Evolutionary conservation across 2,113 vertebrate species (phyloP), one percentile per base, ranked within the genome.

Genomic region (Anhinga rufa): DNA sequence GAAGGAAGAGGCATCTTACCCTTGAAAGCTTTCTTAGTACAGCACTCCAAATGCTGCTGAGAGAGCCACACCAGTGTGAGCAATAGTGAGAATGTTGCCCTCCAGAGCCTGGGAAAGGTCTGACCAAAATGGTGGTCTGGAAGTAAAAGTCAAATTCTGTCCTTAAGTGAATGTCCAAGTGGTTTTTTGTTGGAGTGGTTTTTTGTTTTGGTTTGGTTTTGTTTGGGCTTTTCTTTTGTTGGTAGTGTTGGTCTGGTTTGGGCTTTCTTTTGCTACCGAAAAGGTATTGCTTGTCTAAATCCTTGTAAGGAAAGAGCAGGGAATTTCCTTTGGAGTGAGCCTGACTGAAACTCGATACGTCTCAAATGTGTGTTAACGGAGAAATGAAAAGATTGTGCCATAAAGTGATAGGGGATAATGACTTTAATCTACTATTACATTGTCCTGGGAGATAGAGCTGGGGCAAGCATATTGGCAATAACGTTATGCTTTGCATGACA

Each of bases 341-440:
- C 36, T 70, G 70, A n/a, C 80, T 89, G 94, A 78, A 96, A 97
- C 49, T 79, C 0, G 2, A 89, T 97, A 89, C 0, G 5, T 87
- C 92, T 95, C 88, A 65, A 61, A 91, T 89, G 86, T 84, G 54
- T 79, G 62, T 92, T 96, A 96, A 89, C 54, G 89, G 92, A 78
- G 80, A 94, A 95, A 97, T 97, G 62, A 97, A 97, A 96, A 96
- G 86, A 92, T 61, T 82, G 77, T 75, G 61, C 84, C 68, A 77
- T 95, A 78, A 94, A 94, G 74, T 85, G 83, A 82, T 91, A 85
- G 57, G n/a, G 70, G 49, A 92, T 96, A 96, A 97, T 91, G 81
- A 92, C 79, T 84, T 94, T 97, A 82, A 82, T 94, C 57, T 89
- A 58, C 71, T 85, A 5, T 92, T 83, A 42, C 57, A 57, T 85